These are phyloP conservation scores for Spodoptera frugiperda DNA, from an alignment of 1,140 invertebrate genomes.

Conservation along the genomic window DNA sequence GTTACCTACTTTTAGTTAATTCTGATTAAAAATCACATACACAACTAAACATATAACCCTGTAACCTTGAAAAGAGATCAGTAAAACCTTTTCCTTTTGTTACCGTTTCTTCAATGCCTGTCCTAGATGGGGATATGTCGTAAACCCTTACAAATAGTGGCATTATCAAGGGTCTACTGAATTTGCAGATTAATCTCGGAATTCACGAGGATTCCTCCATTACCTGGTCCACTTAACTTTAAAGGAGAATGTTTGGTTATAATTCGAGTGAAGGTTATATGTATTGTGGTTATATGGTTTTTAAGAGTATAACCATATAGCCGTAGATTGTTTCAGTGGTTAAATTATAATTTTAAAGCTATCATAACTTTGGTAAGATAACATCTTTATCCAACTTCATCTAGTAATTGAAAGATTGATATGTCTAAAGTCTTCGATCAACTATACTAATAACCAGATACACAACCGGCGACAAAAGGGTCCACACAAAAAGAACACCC, in stretches of 20 bases:
- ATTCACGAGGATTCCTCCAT: constrained; percentile 41
- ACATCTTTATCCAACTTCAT: no score
- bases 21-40: not conserved
- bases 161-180: constrained; percentile 57
- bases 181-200: constrained; percentile 53
- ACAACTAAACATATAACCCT: not conserved
- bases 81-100: constrained; percentile 29
- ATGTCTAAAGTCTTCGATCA: no score
- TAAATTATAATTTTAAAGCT: no score
- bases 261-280: constrained; percentile 8
- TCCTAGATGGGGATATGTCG: constrained; percentile 18
- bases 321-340: no score
- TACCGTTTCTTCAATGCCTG: constrained; percentile 32
- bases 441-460: no score
- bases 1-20: no score
- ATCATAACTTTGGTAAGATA: no score
- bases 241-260: constrained; percentile 43
- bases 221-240: constrained; percentile 57
- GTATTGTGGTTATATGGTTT: not conserved
- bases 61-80: constrained; percentile 4
- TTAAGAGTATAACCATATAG: no score
- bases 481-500: no score
- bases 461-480: no score
- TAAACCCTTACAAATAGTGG: constrained; percentile 47
- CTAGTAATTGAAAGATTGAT: no score